Evolutionary conservation across 1,140 invertebrate species (phyloP), one percentile per base, ranked within the genome.

Genomic region (Battus philenor): DNA sequence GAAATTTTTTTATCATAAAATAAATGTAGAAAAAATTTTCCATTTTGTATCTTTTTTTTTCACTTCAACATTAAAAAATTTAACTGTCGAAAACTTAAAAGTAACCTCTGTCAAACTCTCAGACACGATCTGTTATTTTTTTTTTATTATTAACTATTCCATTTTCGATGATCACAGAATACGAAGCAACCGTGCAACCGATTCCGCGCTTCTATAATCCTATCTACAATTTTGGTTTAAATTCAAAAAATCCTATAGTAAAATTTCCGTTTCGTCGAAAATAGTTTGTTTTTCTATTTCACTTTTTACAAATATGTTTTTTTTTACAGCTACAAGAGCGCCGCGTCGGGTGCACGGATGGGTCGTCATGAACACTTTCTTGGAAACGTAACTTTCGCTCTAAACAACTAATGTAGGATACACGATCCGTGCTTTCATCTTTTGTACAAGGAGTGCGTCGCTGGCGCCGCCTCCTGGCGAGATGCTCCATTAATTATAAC

Each of bases 381-480:
- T 79, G 78, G 78, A 81, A 80, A 85, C 76, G 76, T 79, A 76
- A 73, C 62, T 71, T 70, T 68, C 59, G 67, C 47, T 78, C 70
- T 84, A 75, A 70, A 50, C 74, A 80, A 75, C 81, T 82, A 77
- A 60, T 58, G 76, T 70, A 85, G 80, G 80, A 85, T 79, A 68
- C 80, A 68, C 39, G 65, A 79, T 78, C 80, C 80, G 80, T 85
- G 80, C 80, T 79, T 30, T 51, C 54, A 38, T 51, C 46, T 61
- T 77, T 77, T 81, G 71, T 83, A 83, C 76, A 80, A 74, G 69
- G 73, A 76, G 67, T 44, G 20, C 36, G 39, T 16, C 41, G 8
- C 9, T 16, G 59, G 66, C 70, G 65, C 66, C 54, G 69, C 75
- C 69, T 65, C 72, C 68, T 76, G 74, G 76, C 56, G 67, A 63